Conservation (phyloP, 1,140 invertebrate species). For the Zeugodacus cucurbitae region DNA sequence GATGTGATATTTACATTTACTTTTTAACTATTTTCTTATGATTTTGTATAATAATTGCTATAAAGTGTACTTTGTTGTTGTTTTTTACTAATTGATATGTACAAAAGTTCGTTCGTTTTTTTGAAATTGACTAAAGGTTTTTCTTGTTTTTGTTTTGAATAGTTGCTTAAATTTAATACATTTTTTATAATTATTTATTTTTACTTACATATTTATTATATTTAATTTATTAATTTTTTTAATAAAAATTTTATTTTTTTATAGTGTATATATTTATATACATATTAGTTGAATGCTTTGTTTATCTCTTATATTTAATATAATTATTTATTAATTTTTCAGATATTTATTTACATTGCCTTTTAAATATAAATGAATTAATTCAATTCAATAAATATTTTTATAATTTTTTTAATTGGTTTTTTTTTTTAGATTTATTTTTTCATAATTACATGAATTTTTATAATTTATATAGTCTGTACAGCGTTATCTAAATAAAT, state of each 20-base stretch:
- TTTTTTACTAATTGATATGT: not conserved
- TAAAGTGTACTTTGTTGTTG: no score
- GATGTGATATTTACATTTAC: not conserved
- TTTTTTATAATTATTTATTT: not conserved
- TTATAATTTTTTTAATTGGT: not conserved
- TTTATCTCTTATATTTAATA: not conserved
- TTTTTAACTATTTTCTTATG: not conserved
- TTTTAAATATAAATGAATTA: no score
- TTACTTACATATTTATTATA: not conserved
- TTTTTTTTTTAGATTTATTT: not conserved
- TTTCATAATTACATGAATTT: not conserved
- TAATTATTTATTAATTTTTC: not conserved
- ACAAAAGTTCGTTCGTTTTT: not conserved
- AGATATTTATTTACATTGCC: not conserved
- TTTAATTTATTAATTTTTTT: not conserved
- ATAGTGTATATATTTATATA: not conserved
- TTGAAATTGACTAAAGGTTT: not conserved
- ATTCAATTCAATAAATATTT: no score
- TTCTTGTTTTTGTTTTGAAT: not conserved
- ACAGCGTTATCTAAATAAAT: not conserved
- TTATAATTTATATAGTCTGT: not conserved
- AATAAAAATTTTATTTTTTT: not conserved
- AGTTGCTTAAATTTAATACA: not conserved
- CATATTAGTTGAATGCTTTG: not conserved
- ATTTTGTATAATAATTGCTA: not conserved